These are phyloP conservation scores for Falco rusticolus DNA, from an alignment of 2,797 vertebrate genomes.

Conservation along the genomic window DNA sequence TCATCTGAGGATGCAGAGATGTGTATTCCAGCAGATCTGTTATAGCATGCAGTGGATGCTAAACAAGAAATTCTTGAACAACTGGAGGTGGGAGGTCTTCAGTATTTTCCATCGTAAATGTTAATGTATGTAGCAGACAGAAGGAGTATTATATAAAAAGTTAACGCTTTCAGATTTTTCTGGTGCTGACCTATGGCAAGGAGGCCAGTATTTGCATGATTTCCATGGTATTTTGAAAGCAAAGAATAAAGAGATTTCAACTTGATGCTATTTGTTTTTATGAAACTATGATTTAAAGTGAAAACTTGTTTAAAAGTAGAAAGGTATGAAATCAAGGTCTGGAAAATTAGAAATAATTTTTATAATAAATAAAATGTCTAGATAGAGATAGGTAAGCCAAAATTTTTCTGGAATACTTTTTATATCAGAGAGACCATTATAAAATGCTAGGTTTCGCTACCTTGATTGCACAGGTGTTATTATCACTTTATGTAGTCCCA, in stretches of 20 bases:
- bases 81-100: conserved; percentile 49
- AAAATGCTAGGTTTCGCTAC: not conserved
- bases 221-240: not conserved
- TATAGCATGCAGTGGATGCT: not conserved
- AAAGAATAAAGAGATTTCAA: not conserved
- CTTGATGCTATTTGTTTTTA: not conserved
- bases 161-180: conserved; percentile 44
- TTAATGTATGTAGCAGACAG: conserved; percentile 62
- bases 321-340: not conserved
- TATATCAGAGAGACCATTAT: not conserved
- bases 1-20: conserved; percentile 9
- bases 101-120: conserved; percentile 29
- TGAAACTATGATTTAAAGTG: conserved; percentile 4
- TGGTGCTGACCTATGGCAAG: conserved; percentile 15
- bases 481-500: not conserved
- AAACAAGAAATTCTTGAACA: conserved; percentile 49
- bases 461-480: not conserved
- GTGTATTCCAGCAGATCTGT: not conserved
- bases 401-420: not conserved
- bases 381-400: not conserved
- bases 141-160: conserved; percentile 43
- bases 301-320: not conserved
- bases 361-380: not conserved
- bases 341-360: not conserved
- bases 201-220: conserved; percentile 11